phyloP scores from a whole-genome alignment of 2,113 vertebrate species.

The Pangasianodon hypophthalmus region DNA sequence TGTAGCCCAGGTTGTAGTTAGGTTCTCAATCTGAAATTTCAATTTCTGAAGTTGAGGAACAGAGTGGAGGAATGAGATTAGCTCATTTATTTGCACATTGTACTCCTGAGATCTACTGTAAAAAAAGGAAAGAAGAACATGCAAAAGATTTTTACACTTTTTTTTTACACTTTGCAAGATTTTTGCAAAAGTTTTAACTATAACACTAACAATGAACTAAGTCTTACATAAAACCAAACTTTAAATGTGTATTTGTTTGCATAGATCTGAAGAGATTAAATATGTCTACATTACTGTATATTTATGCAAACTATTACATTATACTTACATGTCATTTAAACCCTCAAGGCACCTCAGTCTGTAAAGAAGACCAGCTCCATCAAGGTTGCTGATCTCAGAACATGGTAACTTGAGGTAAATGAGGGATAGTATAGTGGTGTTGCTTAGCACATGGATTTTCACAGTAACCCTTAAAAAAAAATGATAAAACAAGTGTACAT shows the following conservation, averaged over 20 bases:
- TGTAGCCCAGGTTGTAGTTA: slow-evolving; percentile 14
- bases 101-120: slow-evolving; percentile 15
- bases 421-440: background rate
- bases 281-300: background rate
- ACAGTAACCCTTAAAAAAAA: slow-evolving; percentile 13
- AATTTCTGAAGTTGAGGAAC: slow-evolving; percentile 19
- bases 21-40: background rate
- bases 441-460: background rate
- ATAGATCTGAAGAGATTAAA: background rate
- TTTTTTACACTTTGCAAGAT: too few relatives aligned
- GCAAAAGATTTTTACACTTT: too few relatives aligned
- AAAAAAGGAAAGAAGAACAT: background rate
- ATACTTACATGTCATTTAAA: slow-evolving; percentile 20
- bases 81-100: background rate
- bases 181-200: too few relatives aligned
- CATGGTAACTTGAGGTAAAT: slow-evolving; percentile 16
- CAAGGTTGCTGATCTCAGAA: slow-evolving; percentile 5
- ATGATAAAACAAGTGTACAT: background rate
- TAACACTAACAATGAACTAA: background rate
- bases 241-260: background rate
- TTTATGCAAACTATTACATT: background rate
- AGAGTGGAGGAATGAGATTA: background rate
- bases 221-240: background rate
- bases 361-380: slow-evolving; percentile 4
- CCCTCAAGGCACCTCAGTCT: background rate